These are phyloP conservation scores for Perognathus longimembris DNA, from an alignment of 2,113 vertebrate species.

Conservation along the genomic window DNA sequence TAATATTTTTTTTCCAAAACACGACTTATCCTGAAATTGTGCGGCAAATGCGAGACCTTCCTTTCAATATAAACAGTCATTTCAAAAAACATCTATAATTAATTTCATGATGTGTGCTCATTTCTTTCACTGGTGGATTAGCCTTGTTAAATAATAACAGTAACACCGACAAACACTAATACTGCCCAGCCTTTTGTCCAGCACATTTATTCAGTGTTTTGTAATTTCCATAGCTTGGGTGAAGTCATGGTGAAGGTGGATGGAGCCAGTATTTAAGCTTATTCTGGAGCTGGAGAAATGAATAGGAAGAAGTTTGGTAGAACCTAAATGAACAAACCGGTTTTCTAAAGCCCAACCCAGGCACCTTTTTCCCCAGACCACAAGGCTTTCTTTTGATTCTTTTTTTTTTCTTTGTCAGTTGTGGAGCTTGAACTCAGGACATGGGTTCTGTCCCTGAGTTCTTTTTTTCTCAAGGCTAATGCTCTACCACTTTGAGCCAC, in stretches of 20 bases:
- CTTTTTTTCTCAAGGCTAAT: too few species aligned
- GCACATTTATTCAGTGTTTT: slow-evolving; percentile 33
- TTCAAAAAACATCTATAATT: slow-evolving; percentile 75
- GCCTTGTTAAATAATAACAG: slow-evolving; percentile 72
- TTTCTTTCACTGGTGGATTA: slow-evolving; percentile 71
- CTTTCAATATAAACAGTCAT: slow-evolving; percentile 81
- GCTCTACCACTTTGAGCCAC: too few species aligned
- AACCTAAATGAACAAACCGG: background rate
- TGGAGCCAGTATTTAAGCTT: background rate
- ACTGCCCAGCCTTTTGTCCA: slow-evolving; percentile 51
- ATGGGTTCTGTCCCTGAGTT: too few species aligned
- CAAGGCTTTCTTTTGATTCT: background rate
- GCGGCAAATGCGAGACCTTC: slow-evolving; percentile 73
- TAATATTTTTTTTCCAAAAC: slow-evolving; percentile 86
- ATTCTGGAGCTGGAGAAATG: slow-evolving; percentile 3
- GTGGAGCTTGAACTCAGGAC: too few species aligned
- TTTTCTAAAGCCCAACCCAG: slow-evolving; percentile 4
- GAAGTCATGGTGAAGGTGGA: slow-evolving; percentile 20
- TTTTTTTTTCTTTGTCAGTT: too few species aligned
- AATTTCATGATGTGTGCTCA: slow-evolving; percentile 74
- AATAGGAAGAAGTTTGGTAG: slow-evolving; percentile 5
- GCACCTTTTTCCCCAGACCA: background rate
- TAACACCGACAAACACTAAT: background rate
- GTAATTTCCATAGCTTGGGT: slow-evolving; percentile 19
- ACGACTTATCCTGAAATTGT: slow-evolving; percentile 83